phyloP scores from a whole-genome alignment of 2,113 vertebrate genomes.

The Embiotoca jacksoni region DNA sequence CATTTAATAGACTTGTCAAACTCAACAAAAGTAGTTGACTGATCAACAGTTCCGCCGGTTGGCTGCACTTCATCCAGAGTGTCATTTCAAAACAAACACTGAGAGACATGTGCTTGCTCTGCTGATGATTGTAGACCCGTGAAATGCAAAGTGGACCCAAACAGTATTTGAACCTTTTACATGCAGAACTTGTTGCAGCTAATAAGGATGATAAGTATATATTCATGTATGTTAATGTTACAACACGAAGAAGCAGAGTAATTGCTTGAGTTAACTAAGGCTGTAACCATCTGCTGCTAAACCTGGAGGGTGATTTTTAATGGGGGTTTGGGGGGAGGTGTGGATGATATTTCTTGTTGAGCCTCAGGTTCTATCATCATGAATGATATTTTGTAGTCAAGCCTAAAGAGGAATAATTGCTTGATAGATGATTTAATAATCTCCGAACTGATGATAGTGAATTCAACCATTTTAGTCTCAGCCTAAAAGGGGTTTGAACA shows the following conservation, averaged over 20 bases:
- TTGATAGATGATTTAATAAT: slow-evolving; percentile 5
- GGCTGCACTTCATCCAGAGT: too few species aligned
- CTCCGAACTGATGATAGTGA: slow-evolving; percentile 3
- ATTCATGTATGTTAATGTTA: neutral
- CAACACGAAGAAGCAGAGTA: neutral
- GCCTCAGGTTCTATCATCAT: slow-evolving; percentile 7
- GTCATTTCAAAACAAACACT: too few species aligned
- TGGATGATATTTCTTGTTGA: slow-evolving; percentile 2
- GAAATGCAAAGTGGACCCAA: too few species aligned
- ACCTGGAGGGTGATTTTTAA: neutral
- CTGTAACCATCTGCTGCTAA: slow-evolving; percentile 3
- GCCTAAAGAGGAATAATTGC: neutral
- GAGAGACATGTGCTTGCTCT: too few species aligned
- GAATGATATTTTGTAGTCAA: neutral
- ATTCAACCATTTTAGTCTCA: neutral
- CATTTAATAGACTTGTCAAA: too few species aligned
- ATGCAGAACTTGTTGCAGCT: neutral
- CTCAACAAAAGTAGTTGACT: too few species aligned
- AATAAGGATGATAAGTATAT: slow-evolving; percentile 1
- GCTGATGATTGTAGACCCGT: too few species aligned
- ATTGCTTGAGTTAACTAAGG: slow-evolving; percentile 1
- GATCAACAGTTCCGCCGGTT: too few species aligned
- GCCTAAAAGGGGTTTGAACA: neutral
- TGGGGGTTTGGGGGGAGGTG: neutral
- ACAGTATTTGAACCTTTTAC: too few species aligned